Percentiles rank a stretch among this genome's conserved stretches.
phyloP scores from a whole-genome alignment of 2,797 vertebrate species.

The Brotula barbata region DNA sequence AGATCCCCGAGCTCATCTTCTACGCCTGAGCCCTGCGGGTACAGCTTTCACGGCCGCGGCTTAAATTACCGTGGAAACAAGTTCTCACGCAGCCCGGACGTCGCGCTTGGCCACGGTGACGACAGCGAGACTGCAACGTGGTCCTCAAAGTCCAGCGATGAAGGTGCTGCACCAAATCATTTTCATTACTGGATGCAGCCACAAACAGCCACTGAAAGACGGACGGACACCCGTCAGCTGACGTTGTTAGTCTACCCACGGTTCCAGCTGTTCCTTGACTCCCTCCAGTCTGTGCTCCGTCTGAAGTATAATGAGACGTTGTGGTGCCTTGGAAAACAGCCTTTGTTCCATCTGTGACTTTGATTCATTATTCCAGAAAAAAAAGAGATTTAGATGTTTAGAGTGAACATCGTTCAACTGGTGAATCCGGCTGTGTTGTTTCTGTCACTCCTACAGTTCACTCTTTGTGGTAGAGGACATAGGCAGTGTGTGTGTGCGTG shows the following conservation, averaged over 20 bases:
- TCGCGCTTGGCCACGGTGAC: no score
- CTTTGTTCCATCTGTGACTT: neutral
- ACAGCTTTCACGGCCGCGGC: slow-evolving; percentile 10
- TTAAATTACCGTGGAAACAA: no score
- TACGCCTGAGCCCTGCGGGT: slow-evolving; percentile 83
- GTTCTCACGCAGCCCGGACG: no score
- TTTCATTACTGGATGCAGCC: no score
- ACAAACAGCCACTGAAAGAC: no score
- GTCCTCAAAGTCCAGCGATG: no score
- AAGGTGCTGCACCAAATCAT: neutral
- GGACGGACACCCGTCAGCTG: neutral
- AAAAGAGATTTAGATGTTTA: neutral
- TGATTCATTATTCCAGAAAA: neutral
- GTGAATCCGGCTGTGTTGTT: neutral
- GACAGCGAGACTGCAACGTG: no score
- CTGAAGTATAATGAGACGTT: neutral
- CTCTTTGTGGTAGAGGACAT: no score
- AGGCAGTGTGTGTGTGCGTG: no score
- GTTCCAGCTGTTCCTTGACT: neutral
- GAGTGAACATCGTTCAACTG: no score
- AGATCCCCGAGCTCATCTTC: slow-evolving; percentile 98
- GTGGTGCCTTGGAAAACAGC: slow-evolving; percentile 1
- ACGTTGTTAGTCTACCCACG: neutral
- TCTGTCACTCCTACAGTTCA: neutral
- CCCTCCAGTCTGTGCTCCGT: neutral